phyloP scores from a whole-genome alignment of 2,888 invertebrate genomes.

The Zele albiditarsus region DNA sequence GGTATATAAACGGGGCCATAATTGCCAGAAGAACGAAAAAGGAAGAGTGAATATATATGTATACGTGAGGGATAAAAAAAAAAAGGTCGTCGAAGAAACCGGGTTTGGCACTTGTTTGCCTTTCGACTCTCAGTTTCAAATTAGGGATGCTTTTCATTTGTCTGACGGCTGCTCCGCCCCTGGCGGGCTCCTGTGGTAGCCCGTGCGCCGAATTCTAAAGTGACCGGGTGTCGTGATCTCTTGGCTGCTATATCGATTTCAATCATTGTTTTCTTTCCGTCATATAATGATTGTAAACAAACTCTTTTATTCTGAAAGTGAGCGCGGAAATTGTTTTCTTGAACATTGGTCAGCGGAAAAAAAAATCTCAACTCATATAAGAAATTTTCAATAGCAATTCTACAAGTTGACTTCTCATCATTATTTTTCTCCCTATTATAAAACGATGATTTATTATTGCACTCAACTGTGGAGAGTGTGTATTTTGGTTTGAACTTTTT shows the following conservation, averaged over 20 bases:
- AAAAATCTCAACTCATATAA: too few species aligned
- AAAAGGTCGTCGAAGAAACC: conserved; percentile 48
- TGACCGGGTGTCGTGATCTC: conserved; percentile 46
- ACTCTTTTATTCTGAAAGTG: not conserved
- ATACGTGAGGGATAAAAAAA: conserved; percentile 32
- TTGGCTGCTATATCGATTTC: conserved; percentile 30
- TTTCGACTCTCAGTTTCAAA: conserved; percentile 70
- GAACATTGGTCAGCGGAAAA: too few species aligned
- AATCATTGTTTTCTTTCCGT: conserved; percentile 16
- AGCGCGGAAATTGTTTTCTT: not conserved
- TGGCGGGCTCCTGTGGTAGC: conserved; percentile 66
- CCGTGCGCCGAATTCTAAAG: conserved; percentile 50
- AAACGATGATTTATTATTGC: too few species aligned
- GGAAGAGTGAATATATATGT: conserved; percentile 16
- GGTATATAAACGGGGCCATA: conserved; percentile 50
- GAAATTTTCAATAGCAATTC: too few species aligned
- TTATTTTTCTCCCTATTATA: too few species aligned
- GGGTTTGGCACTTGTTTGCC: conserved; percentile 67
- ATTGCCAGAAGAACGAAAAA: conserved; percentile 48
- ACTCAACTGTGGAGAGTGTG: too few species aligned
- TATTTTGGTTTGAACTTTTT: not conserved
- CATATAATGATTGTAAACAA: not conserved
- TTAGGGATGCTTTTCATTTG: conserved; percentile 72
- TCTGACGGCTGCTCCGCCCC: conserved; percentile 70
- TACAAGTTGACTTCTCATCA: too few species aligned